These are phyloP conservation scores for Ostrea edulis DNA, from an alignment of 1,140 invertebrate genomes.

Conservation along the genomic window DNA sequence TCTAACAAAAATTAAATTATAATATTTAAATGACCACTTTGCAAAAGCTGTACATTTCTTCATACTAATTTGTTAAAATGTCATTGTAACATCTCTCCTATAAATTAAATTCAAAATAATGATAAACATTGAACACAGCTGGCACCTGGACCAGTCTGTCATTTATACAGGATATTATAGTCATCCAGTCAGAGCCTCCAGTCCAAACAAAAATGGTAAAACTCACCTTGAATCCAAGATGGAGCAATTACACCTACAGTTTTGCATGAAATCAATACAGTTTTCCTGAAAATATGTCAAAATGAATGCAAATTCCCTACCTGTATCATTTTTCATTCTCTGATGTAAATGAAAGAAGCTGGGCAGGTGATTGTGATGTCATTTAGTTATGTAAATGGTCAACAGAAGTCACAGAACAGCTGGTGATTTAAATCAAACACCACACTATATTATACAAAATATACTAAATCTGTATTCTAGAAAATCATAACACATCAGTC, in stretches of 20 bases:
- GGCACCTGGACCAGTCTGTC: not conserved
- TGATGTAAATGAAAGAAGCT: not conserved
- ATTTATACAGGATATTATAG: not conserved
- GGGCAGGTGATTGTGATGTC: not conserved
- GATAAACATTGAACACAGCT: not conserved
- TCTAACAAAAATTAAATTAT: too few species aligned
- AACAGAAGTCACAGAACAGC: not conserved
- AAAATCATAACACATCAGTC: not conserved
- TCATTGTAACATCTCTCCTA: not conserved
- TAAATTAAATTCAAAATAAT: conserved; percentile 12
- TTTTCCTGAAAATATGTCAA: not conserved
- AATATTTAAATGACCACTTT: too few species aligned
- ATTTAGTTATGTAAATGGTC: not conserved
- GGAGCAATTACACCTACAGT: conserved; percentile 16
- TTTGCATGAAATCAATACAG: conserved; percentile 21
- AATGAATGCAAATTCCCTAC: conserved; percentile 31
- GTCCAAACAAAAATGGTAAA: not conserved
- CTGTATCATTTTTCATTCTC: not conserved
- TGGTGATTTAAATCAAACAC: not conserved
- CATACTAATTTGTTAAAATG: not conserved
- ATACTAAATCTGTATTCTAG: not conserved
- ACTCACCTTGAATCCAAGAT: not conserved
- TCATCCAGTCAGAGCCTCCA: not conserved
- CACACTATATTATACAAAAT: not conserved
- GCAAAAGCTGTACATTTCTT: not conserved